phyloP scores from a whole-genome alignment of 2,888 invertebrate genomes.

The Drosophila aldrichi region DNA sequence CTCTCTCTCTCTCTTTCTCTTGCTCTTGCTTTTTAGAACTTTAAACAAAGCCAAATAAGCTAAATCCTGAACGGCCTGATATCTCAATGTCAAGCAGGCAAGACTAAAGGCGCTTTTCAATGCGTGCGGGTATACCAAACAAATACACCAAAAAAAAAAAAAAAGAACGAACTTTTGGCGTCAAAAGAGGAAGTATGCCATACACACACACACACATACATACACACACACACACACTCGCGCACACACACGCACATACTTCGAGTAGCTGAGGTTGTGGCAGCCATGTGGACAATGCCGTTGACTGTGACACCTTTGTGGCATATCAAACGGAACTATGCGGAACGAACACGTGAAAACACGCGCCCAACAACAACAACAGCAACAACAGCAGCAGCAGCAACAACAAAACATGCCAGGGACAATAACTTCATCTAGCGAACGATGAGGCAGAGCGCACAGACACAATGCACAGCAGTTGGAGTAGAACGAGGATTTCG shows the following conservation, averaged over 20 bases:
- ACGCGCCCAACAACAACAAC: constrained; percentile 51
- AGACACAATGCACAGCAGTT: constrained; percentile 25
- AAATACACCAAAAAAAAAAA: constrained; percentile 7
- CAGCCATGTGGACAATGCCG: constrained; percentile 59
- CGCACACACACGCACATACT: neutral
- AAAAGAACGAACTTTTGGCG: constrained; percentile 28
- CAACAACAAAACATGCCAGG: constrained; percentile 65
- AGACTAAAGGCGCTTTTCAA: constrained; percentile 25
- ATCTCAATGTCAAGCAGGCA: constrained; percentile 51
- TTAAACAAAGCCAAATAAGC: constrained; percentile 36
- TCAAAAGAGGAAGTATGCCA: constrained; percentile 48
- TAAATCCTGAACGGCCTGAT: constrained; percentile 23
- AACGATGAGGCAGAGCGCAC: constrained; percentile 25
- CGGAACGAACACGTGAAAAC: constrained; percentile 79
- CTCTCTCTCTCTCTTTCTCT: neutral
- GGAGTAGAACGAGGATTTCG: constrained; percentile 56
- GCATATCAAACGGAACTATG: constrained; percentile 80
- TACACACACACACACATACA: neutral
- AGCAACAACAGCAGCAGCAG: constrained; percentile 29
- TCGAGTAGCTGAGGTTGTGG: constrained; percentile 42
- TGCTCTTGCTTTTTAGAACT: neutral
- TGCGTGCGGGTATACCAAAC: constrained; percentile 36
- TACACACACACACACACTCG: neutral
- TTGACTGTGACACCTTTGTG: constrained; percentile 74
- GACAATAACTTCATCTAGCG: constrained; percentile 75